Conservation (phyloP, 1,140 invertebrate species). For the Sarcophaga peregrina region DNA sequence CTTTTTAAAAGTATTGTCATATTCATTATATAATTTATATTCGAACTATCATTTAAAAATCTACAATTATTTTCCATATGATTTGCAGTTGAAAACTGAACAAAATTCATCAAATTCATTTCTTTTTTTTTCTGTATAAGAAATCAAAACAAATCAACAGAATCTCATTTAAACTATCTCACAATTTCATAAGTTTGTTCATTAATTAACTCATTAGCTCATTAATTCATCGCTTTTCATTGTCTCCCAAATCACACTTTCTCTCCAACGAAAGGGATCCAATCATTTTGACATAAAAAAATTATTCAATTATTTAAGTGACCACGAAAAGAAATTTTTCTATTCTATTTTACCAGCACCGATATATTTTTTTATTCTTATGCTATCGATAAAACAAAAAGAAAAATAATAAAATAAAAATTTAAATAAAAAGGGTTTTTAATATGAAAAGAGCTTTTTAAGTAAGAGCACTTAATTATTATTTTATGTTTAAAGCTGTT, state of each 20-base stretch:
- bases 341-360: too few species aligned
- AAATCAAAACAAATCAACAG: neutral
- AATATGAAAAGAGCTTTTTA: neutral
- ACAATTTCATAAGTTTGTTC: neutral
- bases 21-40: too few species aligned
- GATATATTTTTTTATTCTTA: too few species aligned
- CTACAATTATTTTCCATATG: neutral
- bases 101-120: neutral
- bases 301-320: too few species aligned
- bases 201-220: neutral
- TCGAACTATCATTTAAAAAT: neutral
- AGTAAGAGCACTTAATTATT: neutral
- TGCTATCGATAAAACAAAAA: too few species aligned
- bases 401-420: too few species aligned
- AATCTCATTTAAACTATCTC: neutral
- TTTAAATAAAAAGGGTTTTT: neutral
- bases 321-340: too few species aligned
- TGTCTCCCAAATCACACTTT: neutral
- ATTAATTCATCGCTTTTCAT: neutral
- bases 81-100: slow-evolving; percentile 9
- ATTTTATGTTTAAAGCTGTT: neutral
- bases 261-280: too few species aligned
- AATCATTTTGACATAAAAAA: too few species aligned
- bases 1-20: neutral
- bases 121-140: neutral